A percentile compares a stretch with the other conserved stretches of the same genome.
These are phyloP conservation scores for Calliphora vicina DNA, from an alignment of 1,140 invertebrate species.

Conservation along the genomic window DNA sequence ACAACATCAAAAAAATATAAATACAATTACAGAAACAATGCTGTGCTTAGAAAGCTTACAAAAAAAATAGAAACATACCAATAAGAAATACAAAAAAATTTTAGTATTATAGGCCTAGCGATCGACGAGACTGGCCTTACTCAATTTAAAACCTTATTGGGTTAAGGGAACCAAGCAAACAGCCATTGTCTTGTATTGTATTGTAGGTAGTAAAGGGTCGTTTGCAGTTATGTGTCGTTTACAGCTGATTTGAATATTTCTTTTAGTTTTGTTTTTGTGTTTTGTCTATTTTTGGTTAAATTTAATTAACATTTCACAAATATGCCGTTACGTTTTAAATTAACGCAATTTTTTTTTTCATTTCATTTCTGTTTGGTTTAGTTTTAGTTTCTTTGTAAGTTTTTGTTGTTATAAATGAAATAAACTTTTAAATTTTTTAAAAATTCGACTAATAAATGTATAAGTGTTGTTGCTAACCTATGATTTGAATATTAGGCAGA, in stretches of 20 bases:
- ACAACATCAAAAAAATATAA: neutral
- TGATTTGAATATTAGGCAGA: too few relatives aligned
- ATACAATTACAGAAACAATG: neutral
- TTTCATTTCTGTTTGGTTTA: neutral
- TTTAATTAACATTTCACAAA: neutral
- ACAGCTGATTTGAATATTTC: neutral
- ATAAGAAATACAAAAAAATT: too few relatives aligned
- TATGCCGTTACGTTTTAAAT: neutral
- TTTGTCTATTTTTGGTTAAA: neutral
- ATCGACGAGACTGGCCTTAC: neutral
- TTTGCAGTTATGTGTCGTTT: neutral
- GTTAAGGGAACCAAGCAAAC: too few relatives aligned
- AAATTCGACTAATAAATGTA: too few relatives aligned
- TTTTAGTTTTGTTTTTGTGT: neutral
- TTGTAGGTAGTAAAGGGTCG: neutral
- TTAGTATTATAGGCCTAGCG: neutral
- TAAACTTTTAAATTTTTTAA: too few relatives aligned
- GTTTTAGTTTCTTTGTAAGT: too few relatives aligned
- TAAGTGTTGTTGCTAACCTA: too few relatives aligned
- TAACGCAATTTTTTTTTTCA: neutral
- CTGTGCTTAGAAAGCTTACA: neutral
- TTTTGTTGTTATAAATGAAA: neutral
- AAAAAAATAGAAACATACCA: neutral
- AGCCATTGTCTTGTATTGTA: too few relatives aligned
- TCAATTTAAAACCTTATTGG: neutral